Evolutionary conservation across 23 tunicate genomes (phyloP), one percentile per base, ranked within the genome.

Genomic region (Botrylloides violaceus): DNA sequence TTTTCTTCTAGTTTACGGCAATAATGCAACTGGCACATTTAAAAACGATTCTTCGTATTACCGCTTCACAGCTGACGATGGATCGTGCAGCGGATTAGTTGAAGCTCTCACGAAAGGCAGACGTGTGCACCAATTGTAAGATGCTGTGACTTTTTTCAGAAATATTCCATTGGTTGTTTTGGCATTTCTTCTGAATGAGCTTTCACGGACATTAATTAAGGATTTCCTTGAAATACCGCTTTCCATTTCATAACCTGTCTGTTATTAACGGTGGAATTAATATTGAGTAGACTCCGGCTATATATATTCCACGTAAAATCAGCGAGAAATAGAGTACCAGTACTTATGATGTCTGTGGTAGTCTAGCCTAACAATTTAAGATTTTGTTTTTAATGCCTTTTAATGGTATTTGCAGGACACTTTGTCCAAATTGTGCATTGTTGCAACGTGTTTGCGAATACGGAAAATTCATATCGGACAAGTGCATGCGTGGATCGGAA

Each of bases 381-480:
- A n/a, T n/a, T n/a, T n/a, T n/a, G n/a, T n/a, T n/a, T n/a, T n/a
- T n/a, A n/a, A n/a, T n/a, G n/a, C n/a, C 15, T 43, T 43, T 43
- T 43, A 7, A 43, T 7, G 12, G 9, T 1, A 71, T 32, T 83
- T 85, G 24, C 64, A 85, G 94, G 23, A 83, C 94, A 18, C 66
- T 9, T 4, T 73, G 56, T 28, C 29, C 65, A 0, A 24, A 33
- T 19, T 50, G 81, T 24, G 53, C 77, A 2, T 24, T 85, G 60
- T 75, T 85, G 34, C 94, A 85, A 79, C 76, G 71, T 64, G 94
- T 85, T 4, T 85, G 84, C 50, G 77, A 78, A 0, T 82, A 73
- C 39, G 94, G 85, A 0, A 65, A 85, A 61, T 59, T 85, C 56
- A 73, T 85, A 2, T 79, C 94, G 58, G 65, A 70, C 73, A 58